phyloP scores from a whole-genome alignment of 2,797 vertebrate genomes.

The Emys orbicularis region DNA sequence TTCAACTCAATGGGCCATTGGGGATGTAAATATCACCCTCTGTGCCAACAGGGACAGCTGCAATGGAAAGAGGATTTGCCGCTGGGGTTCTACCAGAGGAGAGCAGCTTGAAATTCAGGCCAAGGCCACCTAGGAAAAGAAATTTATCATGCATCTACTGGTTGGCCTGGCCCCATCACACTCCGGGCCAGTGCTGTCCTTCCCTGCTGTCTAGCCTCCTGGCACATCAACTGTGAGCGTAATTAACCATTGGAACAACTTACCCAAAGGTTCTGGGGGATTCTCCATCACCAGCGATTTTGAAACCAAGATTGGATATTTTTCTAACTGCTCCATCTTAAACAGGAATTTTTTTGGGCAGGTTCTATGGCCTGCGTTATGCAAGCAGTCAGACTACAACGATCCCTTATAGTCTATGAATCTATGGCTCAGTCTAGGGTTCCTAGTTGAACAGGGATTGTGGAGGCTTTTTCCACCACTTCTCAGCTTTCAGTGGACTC shows the following conservation, averaged over 20 bases:
- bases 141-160: background rate
- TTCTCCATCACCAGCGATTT: background rate
- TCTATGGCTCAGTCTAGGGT: background rate
- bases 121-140: background rate
- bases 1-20: background rate
- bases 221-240: background rate
- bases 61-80: background rate
- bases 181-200: background rate
- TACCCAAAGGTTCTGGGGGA: background rate
- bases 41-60: background rate
- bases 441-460: background rate
- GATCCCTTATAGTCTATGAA: background rate
- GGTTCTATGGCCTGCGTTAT: background rate
- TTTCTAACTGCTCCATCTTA: background rate
- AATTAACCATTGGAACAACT: background rate
- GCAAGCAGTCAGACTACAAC: background rate
- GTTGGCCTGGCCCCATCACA: slow-evolving; percentile 10
- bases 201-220: background rate
- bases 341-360: background rate
- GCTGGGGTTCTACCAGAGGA: background rate
- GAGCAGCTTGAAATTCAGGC: background rate
- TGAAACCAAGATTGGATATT: background rate
- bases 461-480: background rate
- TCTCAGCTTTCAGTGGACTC: background rate
- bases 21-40: too few species aligned